Conservation (phyloP, 64 coral and sea anemone species). For the Pachyseris speciosa region DNA sequence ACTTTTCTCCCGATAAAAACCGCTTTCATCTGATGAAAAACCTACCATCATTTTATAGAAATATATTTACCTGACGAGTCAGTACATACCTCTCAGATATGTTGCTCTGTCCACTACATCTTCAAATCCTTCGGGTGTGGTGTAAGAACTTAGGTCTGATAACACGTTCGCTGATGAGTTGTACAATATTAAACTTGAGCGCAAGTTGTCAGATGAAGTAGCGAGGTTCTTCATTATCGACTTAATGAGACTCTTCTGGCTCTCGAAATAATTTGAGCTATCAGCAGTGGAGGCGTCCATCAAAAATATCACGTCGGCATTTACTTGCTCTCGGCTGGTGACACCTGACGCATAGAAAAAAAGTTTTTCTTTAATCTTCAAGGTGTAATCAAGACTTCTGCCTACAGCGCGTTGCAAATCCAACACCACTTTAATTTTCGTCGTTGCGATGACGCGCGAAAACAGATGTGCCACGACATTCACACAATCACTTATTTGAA, state of each 20-base stretch:
- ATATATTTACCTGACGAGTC: not conserved
- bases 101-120: constrained; percentile 41
- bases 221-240: constrained; percentile 52
- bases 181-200: constrained; percentile 68
- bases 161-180: constrained; percentile 22
- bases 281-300: constrained; percentile 69
- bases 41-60: too few relatives aligned
- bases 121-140: constrained; percentile 61
- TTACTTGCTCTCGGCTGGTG: constrained; percentile 19
- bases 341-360: constrained; percentile 39
- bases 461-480: too few relatives aligned
- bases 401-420: too few relatives aligned
- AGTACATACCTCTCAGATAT: constrained; percentile 21
- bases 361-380: not conserved
- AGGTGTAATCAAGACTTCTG: too few relatives aligned
- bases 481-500: too few relatives aligned
- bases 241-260: constrained; percentile 73
- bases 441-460: too few relatives aligned
- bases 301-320: constrained; percentile 78
- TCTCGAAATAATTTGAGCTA: constrained; percentile 44
- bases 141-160: constrained; percentile 52
- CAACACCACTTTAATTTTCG: too few relatives aligned
- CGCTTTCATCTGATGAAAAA: too few relatives aligned
- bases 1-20: too few relatives aligned
- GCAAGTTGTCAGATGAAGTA: constrained; percentile 43